Conservation (phyloP, 2,113 vertebrate species). For the Coturnix japonica region DNA sequence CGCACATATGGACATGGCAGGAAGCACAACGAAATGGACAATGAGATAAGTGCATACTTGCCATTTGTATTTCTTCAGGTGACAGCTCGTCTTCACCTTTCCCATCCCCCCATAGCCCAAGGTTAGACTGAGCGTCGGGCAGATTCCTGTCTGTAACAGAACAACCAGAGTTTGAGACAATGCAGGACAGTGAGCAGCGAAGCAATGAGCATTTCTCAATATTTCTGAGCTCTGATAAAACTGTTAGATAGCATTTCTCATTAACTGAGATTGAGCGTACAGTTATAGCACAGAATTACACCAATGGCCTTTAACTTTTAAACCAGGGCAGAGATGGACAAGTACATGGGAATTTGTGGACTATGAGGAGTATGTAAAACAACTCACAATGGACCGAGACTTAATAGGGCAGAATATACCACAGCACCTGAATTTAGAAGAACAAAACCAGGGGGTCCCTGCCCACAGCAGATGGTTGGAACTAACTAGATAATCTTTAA, state of each 20-base stretch:
- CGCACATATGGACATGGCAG: not conserved
- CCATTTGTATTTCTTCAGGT: constrained; percentile 97
- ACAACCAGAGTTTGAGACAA: not conserved
- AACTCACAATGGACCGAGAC: not conserved
- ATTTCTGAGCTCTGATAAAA: not conserved
- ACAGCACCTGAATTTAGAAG: not conserved
- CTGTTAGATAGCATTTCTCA: not conserved
- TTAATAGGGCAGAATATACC: not conserved
- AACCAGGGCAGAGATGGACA: not conserved
- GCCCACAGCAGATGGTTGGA: not conserved
- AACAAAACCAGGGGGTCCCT: not conserved
- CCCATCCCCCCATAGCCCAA: constrained; percentile 85
- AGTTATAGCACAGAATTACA: not conserved
- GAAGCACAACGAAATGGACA: not conserved
- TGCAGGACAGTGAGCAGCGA: not conserved
- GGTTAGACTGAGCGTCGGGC: constrained; percentile 73
- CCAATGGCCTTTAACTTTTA: not conserved
- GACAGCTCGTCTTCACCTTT: constrained; percentile 91
- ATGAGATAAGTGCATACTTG: constrained; percentile 41
- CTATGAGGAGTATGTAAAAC: not conserved
- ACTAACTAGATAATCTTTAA: too few relatives aligned
- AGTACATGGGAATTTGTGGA: not conserved
- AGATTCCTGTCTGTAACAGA: constrained; percentile 79
- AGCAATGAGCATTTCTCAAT: not conserved
- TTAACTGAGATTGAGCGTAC: not conserved